Evolutionary conservation across 2,113 vertebrate genomes (phyloP), one percentile per base, ranked within the genome.

Genomic region (Capreolus pygargus): DNA sequence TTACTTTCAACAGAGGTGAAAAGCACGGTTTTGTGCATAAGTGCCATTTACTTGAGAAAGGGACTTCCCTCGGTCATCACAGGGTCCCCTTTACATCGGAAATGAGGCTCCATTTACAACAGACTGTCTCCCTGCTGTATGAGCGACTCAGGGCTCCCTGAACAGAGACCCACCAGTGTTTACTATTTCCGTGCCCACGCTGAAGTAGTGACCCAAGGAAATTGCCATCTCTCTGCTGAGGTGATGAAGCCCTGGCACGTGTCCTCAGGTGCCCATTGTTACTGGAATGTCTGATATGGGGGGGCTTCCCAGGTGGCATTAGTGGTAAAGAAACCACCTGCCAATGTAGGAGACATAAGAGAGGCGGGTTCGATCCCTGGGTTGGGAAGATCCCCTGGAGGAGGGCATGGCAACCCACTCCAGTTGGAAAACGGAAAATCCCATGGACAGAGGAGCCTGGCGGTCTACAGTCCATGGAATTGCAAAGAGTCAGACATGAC

Each of bases 181-280:
- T 43, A 28, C 1, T 52, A 17, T 27, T 27, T 12, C 52, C 3
- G 0, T 43, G 76, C 5, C 2, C 2, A 16, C 0, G 1, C 33
- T 57, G 23, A 50, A 50, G 60, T 4, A 30, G 87, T 28, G 8
- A 7, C 21, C 6, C 5, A 27, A 30, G 19, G 23, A 95, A 76
- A 86, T 30, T n/a, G 1, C 47, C 21, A 2, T 15, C 21, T 50
- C 70, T 78, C 47, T 27, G 14, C 55, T 7, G 6, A 93, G 52
- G 43, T 36, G 15, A 9, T 0, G 23, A 43, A 52, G 14, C 10
- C n/a, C 47, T 30, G 1, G 55, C 57, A 74, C 8, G 3, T 57
- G 36, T 82, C 78, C 60, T 94, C 21, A 10, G 3, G 30, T 54
- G 28, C 33, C n/a, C 36, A 1, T 36, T 54, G 57, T 90, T 54